Percentiles rank a stretch among this genome's conserved stretches.
These are phyloP conservation scores for Poeciliopsis retropinna DNA, from an alignment of 2,113 vertebrate genomes.

Conservation along the genomic window DNA sequence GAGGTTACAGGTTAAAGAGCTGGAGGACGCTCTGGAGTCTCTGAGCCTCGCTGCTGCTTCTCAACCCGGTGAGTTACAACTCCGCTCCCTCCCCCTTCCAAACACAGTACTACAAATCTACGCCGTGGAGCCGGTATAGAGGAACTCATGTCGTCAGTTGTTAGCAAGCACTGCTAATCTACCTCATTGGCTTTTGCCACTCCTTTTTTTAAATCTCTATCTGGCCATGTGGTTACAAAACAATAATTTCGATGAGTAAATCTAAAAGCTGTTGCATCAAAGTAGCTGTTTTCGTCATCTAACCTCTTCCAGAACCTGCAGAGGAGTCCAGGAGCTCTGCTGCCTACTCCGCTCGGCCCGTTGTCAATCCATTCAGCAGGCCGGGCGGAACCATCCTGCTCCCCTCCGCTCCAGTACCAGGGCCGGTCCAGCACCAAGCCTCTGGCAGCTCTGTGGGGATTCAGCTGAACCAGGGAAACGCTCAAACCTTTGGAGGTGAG, in stretches of 20 bases:
- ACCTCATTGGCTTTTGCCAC: too few relatives aligned
- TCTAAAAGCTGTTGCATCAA: neutral
- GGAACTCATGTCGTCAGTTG: too few relatives aligned
- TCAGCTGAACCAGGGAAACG: constrained; percentile 61
- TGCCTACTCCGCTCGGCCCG: neutral
- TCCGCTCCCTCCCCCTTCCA: too few relatives aligned
- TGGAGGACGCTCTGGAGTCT: constrained; percentile 69
- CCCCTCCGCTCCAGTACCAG: constrained; percentile 23
- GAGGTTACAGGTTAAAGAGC: constrained; percentile 67
- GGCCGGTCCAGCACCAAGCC: constrained; percentile 27
- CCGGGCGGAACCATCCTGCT: constrained; percentile 62
- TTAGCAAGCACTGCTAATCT: too few relatives aligned
- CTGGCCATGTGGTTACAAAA: too few relatives aligned
- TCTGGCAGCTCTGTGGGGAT: constrained; percentile 59
- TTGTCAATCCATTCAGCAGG: constrained; percentile 54
- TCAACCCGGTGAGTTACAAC: constrained; percentile 48
- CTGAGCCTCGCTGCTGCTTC: constrained; percentile 56
- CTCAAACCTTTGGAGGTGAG: constrained; percentile 78
- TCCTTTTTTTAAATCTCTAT: too few relatives aligned
- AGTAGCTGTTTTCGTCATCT: neutral
- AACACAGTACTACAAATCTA: neutral
- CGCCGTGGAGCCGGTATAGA: too few relatives aligned
- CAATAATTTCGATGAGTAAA: neutral
- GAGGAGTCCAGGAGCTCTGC: constrained; percentile 2
- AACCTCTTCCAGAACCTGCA: constrained; percentile 48